Base-by-base conservation (phyloP, 1,140 invertebrate species). In the Drosophila melanica region DNA sequence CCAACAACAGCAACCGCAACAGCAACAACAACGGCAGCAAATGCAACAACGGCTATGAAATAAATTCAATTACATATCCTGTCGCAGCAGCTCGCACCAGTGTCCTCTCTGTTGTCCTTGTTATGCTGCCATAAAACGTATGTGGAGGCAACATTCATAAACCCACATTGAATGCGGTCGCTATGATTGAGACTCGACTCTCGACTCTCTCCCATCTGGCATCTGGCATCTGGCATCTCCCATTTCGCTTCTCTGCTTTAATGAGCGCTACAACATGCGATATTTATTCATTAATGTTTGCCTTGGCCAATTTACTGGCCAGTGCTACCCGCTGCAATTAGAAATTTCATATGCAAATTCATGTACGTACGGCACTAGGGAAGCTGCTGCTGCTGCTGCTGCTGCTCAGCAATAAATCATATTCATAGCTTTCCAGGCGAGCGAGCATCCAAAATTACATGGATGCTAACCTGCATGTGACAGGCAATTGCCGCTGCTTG, bases 341-440 rank as follows among this genome's bases (percentile, higher is more conserved):
- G 66, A 70, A 63, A 70, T 63, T 75, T 45, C 20, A 70, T 70
- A 75, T 75, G 66, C 58, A 70, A 75, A 45, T 58, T 3, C 14
- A 44, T 70, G 58, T 20, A 7, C 39, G 12, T 20, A 7, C 39
- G 11, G 12, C 12, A 11, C 2, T 47, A 23, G 45, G 45, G 45
- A 27, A 16, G 45, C 53, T 55, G 60, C 14, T 44, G 14, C 14
- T 70, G 58, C 16, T 45, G 45, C 27, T 18, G 45, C 53, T 55
- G 62, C 14, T 44, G 14, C 14, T 44, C n/a, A 27, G 42, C 44
- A 59, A 71, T 76, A 84, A 79, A 82, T 82, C 77, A 79, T 75
- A 78, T 82, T 81, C 79, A 81, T 81, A 75, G 79, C 62, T 75
- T 44, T 53, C 30, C 72, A 45, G 66, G 14, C 27, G 50, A 69